These are phyloP conservation scores for Muntiacus reevesi DNA, from an alignment of 2,113 vertebrate genomes.

Conservation along the genomic window DNA sequence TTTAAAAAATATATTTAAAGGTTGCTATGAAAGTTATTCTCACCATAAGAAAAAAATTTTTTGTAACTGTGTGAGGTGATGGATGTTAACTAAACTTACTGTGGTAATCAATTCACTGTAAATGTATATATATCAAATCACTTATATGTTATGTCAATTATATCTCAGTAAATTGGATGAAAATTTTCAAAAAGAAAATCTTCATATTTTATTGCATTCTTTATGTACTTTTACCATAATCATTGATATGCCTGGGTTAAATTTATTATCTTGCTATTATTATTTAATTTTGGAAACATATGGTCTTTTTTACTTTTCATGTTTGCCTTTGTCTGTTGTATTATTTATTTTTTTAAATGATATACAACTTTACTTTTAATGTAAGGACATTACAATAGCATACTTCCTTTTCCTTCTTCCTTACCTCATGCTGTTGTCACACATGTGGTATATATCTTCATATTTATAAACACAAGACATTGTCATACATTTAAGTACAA, in stretches of 20 bases:
- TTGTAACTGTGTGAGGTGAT: neutral
- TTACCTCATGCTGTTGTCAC: neutral
- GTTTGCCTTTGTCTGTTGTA: neutral
- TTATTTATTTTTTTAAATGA: neutral
- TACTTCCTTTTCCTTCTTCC: neutral
- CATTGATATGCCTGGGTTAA: neutral
- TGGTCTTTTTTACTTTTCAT: neutral
- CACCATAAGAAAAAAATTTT: neutral
- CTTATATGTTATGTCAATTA: neutral
- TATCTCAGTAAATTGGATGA: neutral
- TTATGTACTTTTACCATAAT: neutral
- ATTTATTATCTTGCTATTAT: neutral
- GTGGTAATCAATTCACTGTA: neutral
- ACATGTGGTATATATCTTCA: neutral
- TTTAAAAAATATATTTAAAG: neutral
- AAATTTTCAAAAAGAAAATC: neutral
- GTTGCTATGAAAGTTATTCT: neutral
- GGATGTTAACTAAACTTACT: neutral
- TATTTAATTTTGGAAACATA: neutral
- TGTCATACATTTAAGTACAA: neutral
- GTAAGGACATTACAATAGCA: neutral
- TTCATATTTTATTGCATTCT: neutral
- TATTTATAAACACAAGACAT: neutral
- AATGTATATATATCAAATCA: neutral
- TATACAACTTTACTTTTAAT: neutral